These are phyloP conservation scores for Timandra comae DNA, from an alignment of 2,888 invertebrate genomes.

Conservation along the genomic window DNA sequence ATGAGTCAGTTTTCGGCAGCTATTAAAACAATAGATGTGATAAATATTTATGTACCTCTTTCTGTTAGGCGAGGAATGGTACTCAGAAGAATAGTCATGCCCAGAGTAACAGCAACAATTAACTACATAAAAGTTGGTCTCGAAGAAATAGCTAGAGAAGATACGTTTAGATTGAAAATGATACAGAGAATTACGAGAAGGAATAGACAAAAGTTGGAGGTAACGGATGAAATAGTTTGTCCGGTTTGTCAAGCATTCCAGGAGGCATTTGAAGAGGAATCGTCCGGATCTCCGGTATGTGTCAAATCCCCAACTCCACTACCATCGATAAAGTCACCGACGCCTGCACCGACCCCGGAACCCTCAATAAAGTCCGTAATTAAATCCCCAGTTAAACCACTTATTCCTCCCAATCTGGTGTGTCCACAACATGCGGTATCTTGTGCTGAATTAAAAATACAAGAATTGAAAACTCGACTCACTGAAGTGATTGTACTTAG, in stretches of 20 bases:
- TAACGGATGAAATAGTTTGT: background rate
- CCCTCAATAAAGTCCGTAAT: no score
- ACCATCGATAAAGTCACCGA: no score
- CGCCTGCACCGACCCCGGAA: no score
- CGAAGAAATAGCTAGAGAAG: conserved; percentile 36
- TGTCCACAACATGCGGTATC: background rate
- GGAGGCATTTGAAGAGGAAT: no score
- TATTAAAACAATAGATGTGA: background rate
- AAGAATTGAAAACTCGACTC: background rate
- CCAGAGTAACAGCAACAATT: conserved; percentile 28
- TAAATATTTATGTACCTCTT: conserved; percentile 1
- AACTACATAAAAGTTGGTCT: conserved; percentile 30
- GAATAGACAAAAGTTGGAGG: conserved; percentile 8
- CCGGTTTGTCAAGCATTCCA: no score
- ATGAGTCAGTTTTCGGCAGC: background rate
- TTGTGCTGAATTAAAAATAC: no score
- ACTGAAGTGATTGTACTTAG: conserved; percentile 2
- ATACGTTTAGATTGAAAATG: conserved; percentile 35
- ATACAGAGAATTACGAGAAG: no score
- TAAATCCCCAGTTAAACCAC: no score
- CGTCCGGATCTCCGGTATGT: background rate
- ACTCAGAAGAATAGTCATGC: conserved; percentile 34
- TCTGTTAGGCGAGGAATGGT: conserved; percentile 41
- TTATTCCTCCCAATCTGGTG: no score
- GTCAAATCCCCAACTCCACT: no score